Evolutionary conservation across 1,140 invertebrate genomes (phyloP).

Genomic region (Drosophila arizonae): DNA sequence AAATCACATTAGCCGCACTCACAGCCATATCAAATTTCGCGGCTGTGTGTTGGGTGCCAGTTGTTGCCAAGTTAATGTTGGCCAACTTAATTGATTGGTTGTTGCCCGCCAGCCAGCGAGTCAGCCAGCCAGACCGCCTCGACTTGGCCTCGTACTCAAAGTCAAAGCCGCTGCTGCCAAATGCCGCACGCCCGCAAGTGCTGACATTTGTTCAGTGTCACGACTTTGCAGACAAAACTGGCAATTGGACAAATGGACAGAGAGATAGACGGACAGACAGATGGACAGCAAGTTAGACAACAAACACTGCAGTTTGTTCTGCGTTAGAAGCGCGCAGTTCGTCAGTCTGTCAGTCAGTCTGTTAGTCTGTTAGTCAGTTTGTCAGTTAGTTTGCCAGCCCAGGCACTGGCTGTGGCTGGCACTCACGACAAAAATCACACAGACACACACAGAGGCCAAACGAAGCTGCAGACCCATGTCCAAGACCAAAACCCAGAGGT

Average conservation of each 20-base stretch:
- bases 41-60: constrained; percentile 36
- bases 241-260: constrained; percentile 23
- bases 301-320: constrained; percentile 60
- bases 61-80: constrained; percentile 28
- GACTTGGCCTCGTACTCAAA: constrained; percentile 70
- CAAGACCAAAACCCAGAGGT: constrained; percentile 6
- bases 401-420: constrained; percentile 54
- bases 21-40: constrained; percentile 75
- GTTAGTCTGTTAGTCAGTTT: constrained; percentile 18
- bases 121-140: constrained; percentile 24
- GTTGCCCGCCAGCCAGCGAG: constrained; percentile 23
- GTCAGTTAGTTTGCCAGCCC: constrained; percentile 42
- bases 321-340: constrained; percentile 43
- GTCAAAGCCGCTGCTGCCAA: constrained; percentile 45
- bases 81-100: constrained; percentile 76
- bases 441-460: neutral
- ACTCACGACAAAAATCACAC: constrained; percentile 40
- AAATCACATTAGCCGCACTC: constrained; percentile 66
- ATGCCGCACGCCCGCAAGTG: constrained; percentile 73
- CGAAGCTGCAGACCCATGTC: neutral
- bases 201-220: constrained; percentile 79
- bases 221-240: constrained; percentile 55
- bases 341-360: constrained; percentile 43
- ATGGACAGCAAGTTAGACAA: constrained; percentile 18
- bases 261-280: constrained; percentile 23